Percentiles rank a stretch among this genome's conserved stretches.
Conservation (phyloP, 2,888 invertebrate species). For the Lithodes maja region DNA sequence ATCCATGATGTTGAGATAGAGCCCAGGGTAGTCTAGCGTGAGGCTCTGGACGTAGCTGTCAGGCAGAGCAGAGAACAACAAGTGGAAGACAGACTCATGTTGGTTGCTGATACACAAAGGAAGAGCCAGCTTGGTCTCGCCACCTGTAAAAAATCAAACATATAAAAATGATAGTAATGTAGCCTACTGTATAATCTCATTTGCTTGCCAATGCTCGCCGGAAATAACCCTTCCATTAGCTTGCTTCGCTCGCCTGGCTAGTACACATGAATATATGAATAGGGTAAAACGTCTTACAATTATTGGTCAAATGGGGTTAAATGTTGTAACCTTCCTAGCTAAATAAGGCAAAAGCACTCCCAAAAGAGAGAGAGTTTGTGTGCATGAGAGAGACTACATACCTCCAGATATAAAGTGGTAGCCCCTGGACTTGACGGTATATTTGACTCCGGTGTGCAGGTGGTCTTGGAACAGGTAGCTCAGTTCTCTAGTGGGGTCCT, state of each 20-base stretch:
- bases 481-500: conserved; percentile 46
- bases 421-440: background rate
- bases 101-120: conserved; percentile 59
- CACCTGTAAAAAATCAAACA: background rate
- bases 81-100: conserved; percentile 66
- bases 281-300: no score
- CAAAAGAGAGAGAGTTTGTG: no score
- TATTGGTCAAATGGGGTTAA: no score
- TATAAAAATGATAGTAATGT: background rate
- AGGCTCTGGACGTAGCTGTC: conserved; percentile 54
- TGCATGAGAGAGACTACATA: background rate
- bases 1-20: conserved; percentile 63
- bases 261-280: no score
- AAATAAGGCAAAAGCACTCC: no score
- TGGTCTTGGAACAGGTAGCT: conserved; percentile 49
- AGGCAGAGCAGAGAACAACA: conserved; percentile 62
- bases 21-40: conserved; percentile 57
- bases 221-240: no score
- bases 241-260: no score
- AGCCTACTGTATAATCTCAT: background rate
- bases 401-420: conserved; percentile 34
- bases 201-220: no score
- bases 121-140: conserved; percentile 55
- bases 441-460: conserved; percentile 26
- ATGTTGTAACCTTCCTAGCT: no score